phyloP scores from a whole-genome alignment of 2,113 vertebrate genomes.

The Tragelaphus buxtoni region DNA sequence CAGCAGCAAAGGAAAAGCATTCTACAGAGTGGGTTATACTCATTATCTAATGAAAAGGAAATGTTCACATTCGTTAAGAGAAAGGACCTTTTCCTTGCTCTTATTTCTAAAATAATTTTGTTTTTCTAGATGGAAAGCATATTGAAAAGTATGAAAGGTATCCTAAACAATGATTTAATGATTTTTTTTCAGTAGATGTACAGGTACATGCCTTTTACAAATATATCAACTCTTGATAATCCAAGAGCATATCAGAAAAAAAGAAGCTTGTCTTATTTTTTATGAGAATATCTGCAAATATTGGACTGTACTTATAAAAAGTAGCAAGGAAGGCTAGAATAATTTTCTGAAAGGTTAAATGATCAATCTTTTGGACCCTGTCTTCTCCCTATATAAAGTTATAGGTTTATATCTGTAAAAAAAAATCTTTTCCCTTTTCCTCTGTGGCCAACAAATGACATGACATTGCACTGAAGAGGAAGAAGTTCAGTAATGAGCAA shows the following conservation, averaged over 20 bases:
- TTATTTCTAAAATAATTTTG: conserved; percentile 6
- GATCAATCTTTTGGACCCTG: background rate
- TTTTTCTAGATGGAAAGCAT: background rate
- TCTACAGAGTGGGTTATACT: background rate
- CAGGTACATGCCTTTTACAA: background rate
- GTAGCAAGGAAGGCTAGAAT: background rate
- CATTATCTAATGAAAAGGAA: background rate
- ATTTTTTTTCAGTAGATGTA: background rate
- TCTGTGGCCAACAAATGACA: background rate
- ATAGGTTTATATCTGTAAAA: background rate
- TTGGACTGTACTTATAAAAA: background rate
- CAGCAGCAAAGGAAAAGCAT: background rate
- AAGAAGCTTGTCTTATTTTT: background rate
- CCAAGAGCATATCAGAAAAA: background rate
- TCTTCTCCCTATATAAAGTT: background rate
- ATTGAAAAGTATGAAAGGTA: background rate
- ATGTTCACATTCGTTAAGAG: background rate
- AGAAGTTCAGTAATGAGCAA: background rate
- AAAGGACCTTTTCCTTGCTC: background rate
- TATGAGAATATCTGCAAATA: background rate
- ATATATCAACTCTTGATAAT: background rate
- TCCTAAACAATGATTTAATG: background rate
- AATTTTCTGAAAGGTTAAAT: background rate
- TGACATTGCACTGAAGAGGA: background rate
- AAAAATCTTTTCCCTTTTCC: background rate